phyloP scores from a whole-genome alignment of 2,113 vertebrate genomes.

The Dolichotis patagonum region DNA sequence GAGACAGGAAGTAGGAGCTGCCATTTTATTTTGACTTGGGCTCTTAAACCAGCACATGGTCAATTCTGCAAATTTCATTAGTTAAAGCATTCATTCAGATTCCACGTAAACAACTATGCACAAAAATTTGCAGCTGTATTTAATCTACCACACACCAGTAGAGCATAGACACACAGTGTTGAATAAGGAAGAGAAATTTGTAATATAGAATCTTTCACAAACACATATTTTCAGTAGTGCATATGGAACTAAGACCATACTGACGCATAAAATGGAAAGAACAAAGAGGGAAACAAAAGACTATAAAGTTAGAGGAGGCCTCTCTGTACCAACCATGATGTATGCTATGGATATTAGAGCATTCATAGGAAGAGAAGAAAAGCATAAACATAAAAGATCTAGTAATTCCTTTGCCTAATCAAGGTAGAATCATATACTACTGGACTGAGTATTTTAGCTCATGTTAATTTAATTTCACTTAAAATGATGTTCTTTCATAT shows the following conservation, averaged over 20 bases:
- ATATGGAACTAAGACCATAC: background rate
- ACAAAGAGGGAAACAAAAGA: background rate
- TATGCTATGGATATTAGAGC: background rate
- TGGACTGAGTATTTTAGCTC: background rate
- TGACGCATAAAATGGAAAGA: background rate
- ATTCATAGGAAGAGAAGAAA: rapidly evolving
- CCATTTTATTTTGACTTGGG: background rate
- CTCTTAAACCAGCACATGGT: background rate
- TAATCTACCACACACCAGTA: background rate
- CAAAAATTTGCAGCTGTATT: background rate
- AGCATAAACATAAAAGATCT: background rate
- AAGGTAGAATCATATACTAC: background rate
- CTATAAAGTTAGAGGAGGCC: background rate
- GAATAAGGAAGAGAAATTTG: background rate
- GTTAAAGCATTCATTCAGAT: background rate
- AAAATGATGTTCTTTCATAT: conserved; percentile 10
- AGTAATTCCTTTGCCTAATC: background rate
- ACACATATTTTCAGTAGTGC: background rate
- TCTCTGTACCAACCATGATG: background rate
- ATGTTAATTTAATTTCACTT: conserved; percentile 3
- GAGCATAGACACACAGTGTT: background rate
- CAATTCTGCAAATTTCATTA: background rate
- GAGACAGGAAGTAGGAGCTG: background rate
- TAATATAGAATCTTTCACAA: background rate
- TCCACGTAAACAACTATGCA: background rate